Evolutionary conservation across 2,113 vertebrate genomes (phyloP), one percentile per base, ranked within the genome.

Genomic region (Oncorhynchus gorbuscha): DNA sequence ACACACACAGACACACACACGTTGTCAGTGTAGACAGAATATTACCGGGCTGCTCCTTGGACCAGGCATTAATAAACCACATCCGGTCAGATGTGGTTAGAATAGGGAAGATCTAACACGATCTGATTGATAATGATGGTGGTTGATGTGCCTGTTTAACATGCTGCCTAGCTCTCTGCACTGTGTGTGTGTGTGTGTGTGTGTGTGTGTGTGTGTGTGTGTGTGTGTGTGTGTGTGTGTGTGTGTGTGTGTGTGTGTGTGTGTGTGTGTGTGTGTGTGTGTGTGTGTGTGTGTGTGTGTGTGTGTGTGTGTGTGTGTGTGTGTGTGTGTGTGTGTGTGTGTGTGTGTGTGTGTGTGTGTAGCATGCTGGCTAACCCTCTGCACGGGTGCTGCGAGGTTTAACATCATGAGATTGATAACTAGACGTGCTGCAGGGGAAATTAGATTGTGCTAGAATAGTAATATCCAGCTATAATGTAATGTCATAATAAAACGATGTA

Each of bases 401-500:
- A 24, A 71, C 69, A 11, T 14, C 20, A 20, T 51, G 11, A 48
- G 18, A 69, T 6, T 12, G 64, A 66, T 28, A 28, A 30, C 30
- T 69, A 9, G 32, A 12, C 26, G 39, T 13, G 69, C n/a, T 49
- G 86, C 88, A 83, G 61, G 16, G 81, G 81, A 86, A 89, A 91
- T 91, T 65, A 35, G 86, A 87, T 90, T 90, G 83, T 77, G 79
- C 67, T 70, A 51, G 78, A 84, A 85, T 86, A 83, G 87, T 80
- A 88, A 90, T 83, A 80, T 16, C 14, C 28, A 6, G 13, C 81
- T 87, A 72, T 8, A 39, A 66, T 62, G 20, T 76, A 75, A 90
- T 81, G 82, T 71, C 69, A 76, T 77, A 76, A 92, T 88, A 89
- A 87, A 90, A 83, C 4, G 8, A 45, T 13, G 3, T 89, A 90